Evolutionary conservation across 2,797 vertebrate genomes (phyloP).

Genomic region (Loris lydekkerianus): DNA sequence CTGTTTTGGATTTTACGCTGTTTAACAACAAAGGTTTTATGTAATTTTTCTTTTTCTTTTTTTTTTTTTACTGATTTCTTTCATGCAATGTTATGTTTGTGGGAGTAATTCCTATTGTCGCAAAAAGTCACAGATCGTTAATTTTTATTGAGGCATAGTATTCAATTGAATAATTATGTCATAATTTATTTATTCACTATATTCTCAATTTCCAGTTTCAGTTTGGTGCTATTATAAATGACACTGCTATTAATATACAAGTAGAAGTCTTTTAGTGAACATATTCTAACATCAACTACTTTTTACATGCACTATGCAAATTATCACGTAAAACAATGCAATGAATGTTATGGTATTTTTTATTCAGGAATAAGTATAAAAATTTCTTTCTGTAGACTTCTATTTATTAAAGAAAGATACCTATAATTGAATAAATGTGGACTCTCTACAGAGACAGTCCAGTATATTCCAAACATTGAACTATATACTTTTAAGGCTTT

Average conservation of each 20-base stretch:
- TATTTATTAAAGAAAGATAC: constrained; percentile 3
- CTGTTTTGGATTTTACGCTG: neutral
- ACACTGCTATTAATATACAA: neutral
- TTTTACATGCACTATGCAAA: constrained; percentile 19
- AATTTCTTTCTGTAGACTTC: neutral
- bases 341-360: neutral
- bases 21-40: neutral
- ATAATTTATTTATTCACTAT: neutral
- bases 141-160: neutral
- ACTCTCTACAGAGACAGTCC: neutral
- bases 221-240: neutral
- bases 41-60: neutral
- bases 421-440: constrained; percentile 5
- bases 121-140: neutral
- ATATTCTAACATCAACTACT: constrained; percentile 35
- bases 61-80: neutral
- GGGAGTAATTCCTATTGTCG: neutral
- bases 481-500: neutral
- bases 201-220: neutral
- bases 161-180: neutral
- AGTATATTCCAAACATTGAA: neutral
- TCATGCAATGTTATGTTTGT: neutral
- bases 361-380: neutral
- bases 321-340: neutral
- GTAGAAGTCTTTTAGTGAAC: neutral